A percentile compares a stretch with the other conserved stretches of the same genome.
These are phyloP conservation scores for Alces alces DNA, from an alignment of 2,113 vertebrate species.

Conservation along the genomic window DNA sequence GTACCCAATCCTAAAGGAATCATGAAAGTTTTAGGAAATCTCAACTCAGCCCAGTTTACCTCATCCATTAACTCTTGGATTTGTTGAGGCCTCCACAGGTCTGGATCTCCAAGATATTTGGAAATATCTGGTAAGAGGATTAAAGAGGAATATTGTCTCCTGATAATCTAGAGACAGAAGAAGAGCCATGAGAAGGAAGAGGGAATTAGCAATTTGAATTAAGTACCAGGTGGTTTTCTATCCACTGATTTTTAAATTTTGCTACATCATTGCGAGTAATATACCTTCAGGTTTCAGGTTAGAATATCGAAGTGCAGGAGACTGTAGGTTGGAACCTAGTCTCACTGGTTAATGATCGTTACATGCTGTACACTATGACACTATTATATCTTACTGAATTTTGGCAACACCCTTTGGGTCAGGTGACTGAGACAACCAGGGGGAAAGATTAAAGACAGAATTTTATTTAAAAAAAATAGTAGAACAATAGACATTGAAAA, in stretches of 20 bases:
- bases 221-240: not conserved
- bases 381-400: not conserved
- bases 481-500: not conserved
- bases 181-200: not conserved
- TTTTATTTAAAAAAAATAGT: not conserved
- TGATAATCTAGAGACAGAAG: not conserved
- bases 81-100: not conserved
- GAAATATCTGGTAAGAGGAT: not conserved
- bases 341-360: not conserved
- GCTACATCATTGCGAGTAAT: not conserved
- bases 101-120: not conserved
- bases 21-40: not conserved
- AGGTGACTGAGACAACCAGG: not conserved
- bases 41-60: not conserved
- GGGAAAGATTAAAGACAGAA: not conserved
- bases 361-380: fast-evolving
- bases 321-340: not conserved
- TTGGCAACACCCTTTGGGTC: not conserved
- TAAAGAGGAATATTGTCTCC: not conserved
- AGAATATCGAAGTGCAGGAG: not conserved
- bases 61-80: not conserved
- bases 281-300: not conserved
- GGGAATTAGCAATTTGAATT: not conserved
- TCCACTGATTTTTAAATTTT: not conserved
- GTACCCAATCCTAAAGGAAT: too few relatives aligned